These are phyloP conservation scores for Mustela lutreola DNA, from an alignment of 2,113 vertebrate genomes.

Conservation along the genomic window DNA sequence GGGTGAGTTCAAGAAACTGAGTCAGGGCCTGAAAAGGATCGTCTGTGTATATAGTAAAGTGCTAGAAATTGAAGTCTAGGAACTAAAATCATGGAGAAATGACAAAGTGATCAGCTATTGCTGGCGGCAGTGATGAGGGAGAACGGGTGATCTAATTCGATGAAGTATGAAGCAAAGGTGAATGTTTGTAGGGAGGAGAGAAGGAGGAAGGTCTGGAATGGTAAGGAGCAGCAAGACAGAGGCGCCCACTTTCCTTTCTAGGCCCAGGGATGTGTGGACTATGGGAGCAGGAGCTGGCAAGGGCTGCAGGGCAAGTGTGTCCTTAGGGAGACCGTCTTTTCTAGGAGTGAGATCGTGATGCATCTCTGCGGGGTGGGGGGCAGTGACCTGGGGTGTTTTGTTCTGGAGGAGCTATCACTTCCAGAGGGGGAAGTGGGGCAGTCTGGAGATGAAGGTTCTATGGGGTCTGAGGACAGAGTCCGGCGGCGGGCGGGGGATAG, in stretches of 20 bases:
- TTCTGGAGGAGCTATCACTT: background rate
- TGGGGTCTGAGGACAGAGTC: no score
- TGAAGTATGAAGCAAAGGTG: background rate
- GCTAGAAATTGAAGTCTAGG: background rate
- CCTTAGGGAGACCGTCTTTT: background rate
- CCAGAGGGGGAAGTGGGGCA: background rate
- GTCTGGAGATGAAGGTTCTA: background rate
- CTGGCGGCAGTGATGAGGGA: background rate
- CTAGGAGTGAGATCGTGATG: background rate
- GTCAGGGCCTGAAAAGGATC: background rate
- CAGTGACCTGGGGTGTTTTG: background rate
- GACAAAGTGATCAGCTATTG: background rate
- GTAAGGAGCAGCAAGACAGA: background rate
- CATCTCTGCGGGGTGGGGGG: background rate
- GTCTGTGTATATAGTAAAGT: background rate
- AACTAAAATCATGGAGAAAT: background rate
- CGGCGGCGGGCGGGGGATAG: accelerated
- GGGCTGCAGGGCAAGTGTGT: background rate
- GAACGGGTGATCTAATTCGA: background rate
- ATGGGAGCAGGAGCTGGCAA: background rate
- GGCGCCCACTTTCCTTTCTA: background rate
- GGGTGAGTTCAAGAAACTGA: background rate
- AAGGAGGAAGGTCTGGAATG: background rate
- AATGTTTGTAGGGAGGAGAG: background rate
- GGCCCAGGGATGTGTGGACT: background rate